Percentiles rank a stretch among this genome's conserved stretches.
phyloP scores from a whole-genome alignment of 37 sponge, comb jelly and placozoan genomes.

The Axinella damicornis region DNA sequence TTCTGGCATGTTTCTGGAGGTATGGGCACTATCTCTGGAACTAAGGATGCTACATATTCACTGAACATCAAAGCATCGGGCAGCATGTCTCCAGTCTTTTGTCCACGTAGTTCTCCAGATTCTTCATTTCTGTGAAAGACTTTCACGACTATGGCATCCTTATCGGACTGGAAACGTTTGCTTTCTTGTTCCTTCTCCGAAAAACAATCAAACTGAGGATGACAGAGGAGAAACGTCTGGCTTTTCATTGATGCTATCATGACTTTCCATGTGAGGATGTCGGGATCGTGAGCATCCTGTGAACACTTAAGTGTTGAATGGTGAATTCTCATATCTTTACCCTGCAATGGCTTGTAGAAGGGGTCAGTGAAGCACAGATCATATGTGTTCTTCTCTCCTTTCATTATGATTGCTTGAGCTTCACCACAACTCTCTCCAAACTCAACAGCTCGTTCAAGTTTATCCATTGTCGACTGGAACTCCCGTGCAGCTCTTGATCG shows the following conservation, averaged over 20 bases:
- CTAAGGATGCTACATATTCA: too few species aligned
- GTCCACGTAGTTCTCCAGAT: too few species aligned
- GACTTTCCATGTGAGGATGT: not conserved
- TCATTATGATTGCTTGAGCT: not conserved
- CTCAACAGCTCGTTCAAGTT: slow-evolving; percentile 5
- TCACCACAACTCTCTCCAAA: not conserved
- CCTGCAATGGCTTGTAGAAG: not conserved
- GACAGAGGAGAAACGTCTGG: not conserved
- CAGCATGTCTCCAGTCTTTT: too few species aligned
- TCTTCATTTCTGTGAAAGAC: too few species aligned
- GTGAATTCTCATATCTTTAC: not conserved
- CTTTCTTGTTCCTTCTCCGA: too few species aligned
- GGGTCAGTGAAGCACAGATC: too few species aligned
- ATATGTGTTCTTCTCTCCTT: not conserved
- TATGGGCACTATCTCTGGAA: too few species aligned
- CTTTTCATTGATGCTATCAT: not conserved
- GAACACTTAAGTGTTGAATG: not conserved
- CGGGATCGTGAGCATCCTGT: not conserved
- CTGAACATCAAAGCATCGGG: too few species aligned
- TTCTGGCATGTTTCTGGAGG: slow-evolving; percentile 20
- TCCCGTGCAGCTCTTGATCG: slow-evolving; percentile 7
- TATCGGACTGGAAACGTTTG: too few species aligned
- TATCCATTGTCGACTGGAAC: slow-evolving; percentile 16
- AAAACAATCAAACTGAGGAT: not conserved
- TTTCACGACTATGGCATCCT: too few species aligned